phyloP scores from a whole-genome alignment of 2,888 invertebrate species.

The Ptychoptera albimana region DNA sequence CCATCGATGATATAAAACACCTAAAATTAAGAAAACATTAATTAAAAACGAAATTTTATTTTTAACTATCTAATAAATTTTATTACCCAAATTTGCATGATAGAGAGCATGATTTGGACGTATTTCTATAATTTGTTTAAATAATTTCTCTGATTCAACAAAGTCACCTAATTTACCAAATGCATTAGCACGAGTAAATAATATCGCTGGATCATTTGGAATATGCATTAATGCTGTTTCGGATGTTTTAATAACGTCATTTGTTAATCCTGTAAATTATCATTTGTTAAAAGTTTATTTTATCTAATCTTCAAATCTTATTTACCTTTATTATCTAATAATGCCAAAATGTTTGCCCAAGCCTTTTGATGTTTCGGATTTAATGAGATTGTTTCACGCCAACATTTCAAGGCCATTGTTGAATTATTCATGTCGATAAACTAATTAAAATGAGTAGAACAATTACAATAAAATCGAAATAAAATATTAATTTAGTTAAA shows the following conservation, averaged over 20 bases:
- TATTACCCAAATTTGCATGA: constrained; percentile 79
- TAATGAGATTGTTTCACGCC: constrained; percentile 64
- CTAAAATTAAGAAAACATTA: constrained; percentile 32
- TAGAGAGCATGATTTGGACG: constrained; percentile 61
- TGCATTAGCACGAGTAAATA: constrained; percentile 79
- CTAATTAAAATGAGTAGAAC: constrained; percentile 32
- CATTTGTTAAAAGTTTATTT: too few species aligned
- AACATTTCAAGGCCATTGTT: constrained; percentile 59
- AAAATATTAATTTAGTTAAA: background rate
- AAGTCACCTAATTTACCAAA: constrained; percentile 69
- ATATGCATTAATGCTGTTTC: constrained; percentile 50
- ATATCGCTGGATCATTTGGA: constrained; percentile 58
- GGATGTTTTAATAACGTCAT: constrained; percentile 55
- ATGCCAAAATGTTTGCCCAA: constrained; percentile 83
- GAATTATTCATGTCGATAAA: constrained; percentile 63
- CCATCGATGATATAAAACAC: constrained; percentile 88
- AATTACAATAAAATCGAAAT: background rate
- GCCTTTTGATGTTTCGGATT: constrained; percentile 68
- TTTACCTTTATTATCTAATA: constrained; percentile 57
- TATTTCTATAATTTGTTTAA: constrained; percentile 54
- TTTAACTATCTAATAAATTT: too few species aligned
- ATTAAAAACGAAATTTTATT: too few species aligned
- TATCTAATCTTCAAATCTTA: too few species aligned
- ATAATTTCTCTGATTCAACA: constrained; percentile 64
- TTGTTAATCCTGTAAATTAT: constrained; percentile 29